Evolutionary conservation across 1,140 invertebrate genomes (phyloP).

Genomic region (Gonatopus flavifemur): DNA sequence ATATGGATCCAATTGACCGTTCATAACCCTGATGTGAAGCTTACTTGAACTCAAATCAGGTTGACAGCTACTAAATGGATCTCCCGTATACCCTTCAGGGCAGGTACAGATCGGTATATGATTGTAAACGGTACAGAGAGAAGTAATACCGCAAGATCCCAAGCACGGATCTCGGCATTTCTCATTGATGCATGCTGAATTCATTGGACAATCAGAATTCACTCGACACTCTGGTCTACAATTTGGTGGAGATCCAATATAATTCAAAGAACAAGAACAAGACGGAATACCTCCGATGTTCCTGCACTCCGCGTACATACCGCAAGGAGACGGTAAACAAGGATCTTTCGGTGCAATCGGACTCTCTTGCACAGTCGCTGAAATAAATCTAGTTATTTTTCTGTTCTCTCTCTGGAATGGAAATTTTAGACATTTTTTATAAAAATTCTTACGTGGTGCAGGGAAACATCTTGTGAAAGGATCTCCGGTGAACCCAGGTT

Average conservation of each 20-base stretch:
- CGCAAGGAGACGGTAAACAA: conserved; percentile 57
- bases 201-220: conserved; percentile 69
- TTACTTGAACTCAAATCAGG: conserved; percentile 43
- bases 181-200: conserved; percentile 66
- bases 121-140: conserved; percentile 69
- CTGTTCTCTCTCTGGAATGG: too few species aligned
- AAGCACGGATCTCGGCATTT: conserved; percentile 73
- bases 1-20: too few species aligned
- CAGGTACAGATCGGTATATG: conserved; percentile 72
- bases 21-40: too few species aligned
- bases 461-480: conserved; percentile 58
- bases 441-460: conserved; percentile 59
- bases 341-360: conserved; percentile 35
- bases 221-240: conserved; percentile 75
- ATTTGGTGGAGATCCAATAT: conserved; percentile 70
- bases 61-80: conserved; percentile 72
- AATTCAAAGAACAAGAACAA: conserved; percentile 69
- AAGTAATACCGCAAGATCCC: conserved; percentile 71
- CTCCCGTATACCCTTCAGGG: conserved; percentile 68
- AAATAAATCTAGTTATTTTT: neutral
- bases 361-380: conserved; percentile 6
- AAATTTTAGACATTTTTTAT: too few species aligned
- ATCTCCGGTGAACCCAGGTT: conserved; percentile 57
- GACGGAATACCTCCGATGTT: conserved; percentile 42
- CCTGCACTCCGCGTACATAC: conserved; percentile 54